Percentiles rank a stretch among this genome's conserved stretches.
These are phyloP conservation scores for Xiphophorus birchmanni DNA, from an alignment of 2,797 vertebrate genomes.

Conservation along the genomic window DNA sequence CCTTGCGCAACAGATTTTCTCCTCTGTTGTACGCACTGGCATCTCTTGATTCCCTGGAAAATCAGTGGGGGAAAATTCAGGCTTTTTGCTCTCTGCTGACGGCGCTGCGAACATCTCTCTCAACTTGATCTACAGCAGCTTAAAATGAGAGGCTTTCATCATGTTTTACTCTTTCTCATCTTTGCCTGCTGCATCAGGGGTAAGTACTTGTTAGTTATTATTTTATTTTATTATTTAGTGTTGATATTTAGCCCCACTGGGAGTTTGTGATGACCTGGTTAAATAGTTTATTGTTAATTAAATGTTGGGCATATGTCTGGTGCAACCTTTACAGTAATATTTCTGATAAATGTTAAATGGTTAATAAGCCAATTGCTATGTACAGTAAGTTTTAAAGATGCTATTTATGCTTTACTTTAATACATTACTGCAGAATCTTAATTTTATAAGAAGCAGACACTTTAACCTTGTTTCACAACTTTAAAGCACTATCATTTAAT, in stretches of 20 bases:
- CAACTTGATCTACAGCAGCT: background rate
- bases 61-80: conserved; percentile 27
- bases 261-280: background rate
- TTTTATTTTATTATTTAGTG: background rate
- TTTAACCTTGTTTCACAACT: background rate
- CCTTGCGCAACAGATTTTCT: conserved; percentile 62
- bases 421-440: background rate
- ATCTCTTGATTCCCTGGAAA: conserved; percentile 33
- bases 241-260: background rate
- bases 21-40: conserved; percentile 24
- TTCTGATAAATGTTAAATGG: background rate
- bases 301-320: background rate
- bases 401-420: background rate
- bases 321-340: background rate
- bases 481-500: background rate
- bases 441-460: background rate
- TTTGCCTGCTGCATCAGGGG: conserved; percentile 64
- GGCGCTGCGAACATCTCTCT: background rate
- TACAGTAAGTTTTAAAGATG: background rate
- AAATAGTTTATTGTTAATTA: background rate
- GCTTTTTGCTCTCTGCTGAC: conserved; percentile 32
- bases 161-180: conserved; percentile 60
- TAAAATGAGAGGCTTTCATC: conserved; percentile 67
- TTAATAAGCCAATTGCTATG: background rate
- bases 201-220: conserved; percentile 58